Evolutionary conservation across 2,797 vertebrate genomes (phyloP).

Genomic region (Podarcis lilfordi): DNA sequence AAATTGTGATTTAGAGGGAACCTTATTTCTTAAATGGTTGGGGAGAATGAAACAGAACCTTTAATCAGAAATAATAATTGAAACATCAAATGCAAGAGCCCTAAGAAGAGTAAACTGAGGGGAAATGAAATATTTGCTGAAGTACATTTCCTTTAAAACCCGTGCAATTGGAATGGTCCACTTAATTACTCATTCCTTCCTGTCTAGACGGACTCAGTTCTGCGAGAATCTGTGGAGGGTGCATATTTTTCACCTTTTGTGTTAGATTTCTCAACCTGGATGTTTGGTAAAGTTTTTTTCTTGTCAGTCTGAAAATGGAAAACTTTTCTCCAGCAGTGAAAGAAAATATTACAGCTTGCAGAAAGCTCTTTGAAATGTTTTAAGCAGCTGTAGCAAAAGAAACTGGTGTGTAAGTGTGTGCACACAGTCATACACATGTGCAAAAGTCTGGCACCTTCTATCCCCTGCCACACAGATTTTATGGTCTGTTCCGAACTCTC

Average conservation of each 20-base stretch:
- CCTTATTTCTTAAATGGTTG: neutral
- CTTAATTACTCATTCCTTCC: conserved; percentile 72
- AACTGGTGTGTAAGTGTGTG: accelerated
- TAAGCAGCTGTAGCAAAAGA: neutral
- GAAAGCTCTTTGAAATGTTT: neutral
- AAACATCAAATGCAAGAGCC: neutral
- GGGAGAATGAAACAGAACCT: conserved; percentile 8
- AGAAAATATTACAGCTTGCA: conserved; percentile 8
- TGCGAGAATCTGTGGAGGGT: conserved; percentile 43
- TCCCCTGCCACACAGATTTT: conserved; percentile 1
- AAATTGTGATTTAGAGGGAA: neutral
- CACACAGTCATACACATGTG: neutral
- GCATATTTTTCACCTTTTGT: conserved; percentile 48
- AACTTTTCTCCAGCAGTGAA: neutral
- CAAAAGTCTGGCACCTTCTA: neutral
- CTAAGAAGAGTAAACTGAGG: conserved; percentile 34
- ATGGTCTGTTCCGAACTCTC: conserved; percentile 2
- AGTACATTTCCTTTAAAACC: conserved; percentile 48
- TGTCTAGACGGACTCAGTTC: conserved; percentile 71
- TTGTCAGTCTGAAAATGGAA: conserved; percentile 28
- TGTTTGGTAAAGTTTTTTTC: conserved; percentile 16
- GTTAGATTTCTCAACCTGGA: conserved; percentile 44
- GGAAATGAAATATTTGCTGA: conserved; percentile 53
- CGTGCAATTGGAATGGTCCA: conserved; percentile 52
- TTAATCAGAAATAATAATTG: neutral